phyloP scores from a whole-genome alignment of 2,797 vertebrate species.

The Pristis pectinata region DNA sequence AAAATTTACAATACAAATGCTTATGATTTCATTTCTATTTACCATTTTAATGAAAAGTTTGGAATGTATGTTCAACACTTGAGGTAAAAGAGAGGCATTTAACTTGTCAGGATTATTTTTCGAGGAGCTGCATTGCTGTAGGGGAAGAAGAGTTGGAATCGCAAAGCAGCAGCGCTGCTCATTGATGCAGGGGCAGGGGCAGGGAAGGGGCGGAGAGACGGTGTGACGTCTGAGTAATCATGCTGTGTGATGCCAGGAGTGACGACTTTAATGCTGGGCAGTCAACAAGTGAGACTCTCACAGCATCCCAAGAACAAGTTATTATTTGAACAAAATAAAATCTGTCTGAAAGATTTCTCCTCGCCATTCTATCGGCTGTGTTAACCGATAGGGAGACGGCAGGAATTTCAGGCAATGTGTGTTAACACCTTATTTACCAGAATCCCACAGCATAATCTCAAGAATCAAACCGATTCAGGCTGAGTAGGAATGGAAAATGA shows the following conservation, averaged over 20 bases:
- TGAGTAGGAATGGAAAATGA: not conserved
- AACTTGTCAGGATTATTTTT: constrained; percentile 45
- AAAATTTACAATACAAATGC: constrained; percentile 99
- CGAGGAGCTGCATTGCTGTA: not conserved
- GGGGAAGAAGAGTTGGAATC: not conserved
- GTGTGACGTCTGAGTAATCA: no score
- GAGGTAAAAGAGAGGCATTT: constrained; percentile 84
- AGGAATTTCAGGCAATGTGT: not conserved
- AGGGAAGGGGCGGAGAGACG: no score
- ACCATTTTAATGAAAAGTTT: constrained; percentile 71
- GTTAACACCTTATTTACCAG: not conserved
- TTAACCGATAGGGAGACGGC: no score
- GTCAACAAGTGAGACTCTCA: not conserved
- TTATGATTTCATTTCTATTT: constrained; percentile 55
- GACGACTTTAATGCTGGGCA: not conserved
- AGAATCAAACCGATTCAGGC: not conserved
- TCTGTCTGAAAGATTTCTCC: not conserved
- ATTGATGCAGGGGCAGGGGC: not conserved
- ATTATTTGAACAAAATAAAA: not conserved
- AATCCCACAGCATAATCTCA: not conserved
- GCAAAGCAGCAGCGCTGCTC: not conserved
- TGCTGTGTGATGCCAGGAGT: not conserved
- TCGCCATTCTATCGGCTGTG: not conserved
- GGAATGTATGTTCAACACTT: constrained; percentile 89
- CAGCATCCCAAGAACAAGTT: not conserved